Evolutionary conservation across 2,113 vertebrate species (phyloP), one percentile per base, ranked within the genome.

Genomic region (Stigmatopora argus): DNA sequence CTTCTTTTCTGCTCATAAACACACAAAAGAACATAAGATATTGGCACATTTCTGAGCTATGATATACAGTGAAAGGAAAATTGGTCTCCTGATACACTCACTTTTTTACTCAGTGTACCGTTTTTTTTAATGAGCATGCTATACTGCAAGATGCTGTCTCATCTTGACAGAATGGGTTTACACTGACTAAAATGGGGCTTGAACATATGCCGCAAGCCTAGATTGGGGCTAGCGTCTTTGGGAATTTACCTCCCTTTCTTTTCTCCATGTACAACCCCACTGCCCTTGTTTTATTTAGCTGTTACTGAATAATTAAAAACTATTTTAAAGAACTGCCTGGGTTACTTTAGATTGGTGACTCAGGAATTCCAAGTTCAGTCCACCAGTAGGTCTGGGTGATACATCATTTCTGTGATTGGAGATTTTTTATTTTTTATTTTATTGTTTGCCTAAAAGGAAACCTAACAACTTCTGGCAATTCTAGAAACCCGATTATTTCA

Each of bases 291-390:
- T 82, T 78, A 83, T 86, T 84, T 78, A 83, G 79, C 68, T 77
- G 71, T 69, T 85, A 85, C 88, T 86, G 75, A 88, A 89, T 86
- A 88, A 90, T 85, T 86, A 85, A 89, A 86, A 78, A 47, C 64
- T 66, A 72, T 72, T 85, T 79, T 81, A 81, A 67, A 64, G 73
- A 85, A 77, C 64, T 80, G 69, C 77, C 61, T 38, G n/a, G 70
- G 70, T 64, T 76, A 67, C 57, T 74, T 78, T 78, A 74, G 85
- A 68, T 69, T 64, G 71, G 55, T 69, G 82, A 68, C 61, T 31
- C 44, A 0, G 13, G 23, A 11, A 8, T 64, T 64, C 46, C 26
- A n/a, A 44, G 38, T 67, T 74, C 73, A 65, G 67, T 68, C 47
- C 45, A 31, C 35, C 26, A 8, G 7, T 10, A 41, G 38, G 38